Evolutionary conservation across 2,797 vertebrate genomes (phyloP).

Genomic region (Chelon auratus): DNA sequence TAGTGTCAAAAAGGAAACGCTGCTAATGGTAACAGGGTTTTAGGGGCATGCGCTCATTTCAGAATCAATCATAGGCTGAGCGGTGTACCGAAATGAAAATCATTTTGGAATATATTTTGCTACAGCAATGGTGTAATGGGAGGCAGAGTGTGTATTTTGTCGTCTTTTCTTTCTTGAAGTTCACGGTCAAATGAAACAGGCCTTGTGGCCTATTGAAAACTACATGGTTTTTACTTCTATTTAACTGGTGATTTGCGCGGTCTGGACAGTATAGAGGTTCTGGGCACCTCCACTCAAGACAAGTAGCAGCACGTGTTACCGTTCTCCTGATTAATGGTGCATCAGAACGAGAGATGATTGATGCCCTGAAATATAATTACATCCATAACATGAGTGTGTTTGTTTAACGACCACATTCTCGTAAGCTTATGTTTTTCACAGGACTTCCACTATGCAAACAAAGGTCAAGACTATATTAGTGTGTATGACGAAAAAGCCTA

Average conservation of each 20-base stretch:
- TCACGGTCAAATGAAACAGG: slow-evolving; percentile 67
- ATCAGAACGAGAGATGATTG: slow-evolving; percentile 78
- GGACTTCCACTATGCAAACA: not conserved
- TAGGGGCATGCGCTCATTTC: slow-evolving; percentile 65
- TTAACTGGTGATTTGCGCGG: slow-evolving; percentile 66
- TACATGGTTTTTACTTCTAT: slow-evolving; percentile 64
- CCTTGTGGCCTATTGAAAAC: slow-evolving; percentile 63
- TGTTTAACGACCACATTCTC: slow-evolving; percentile 60
- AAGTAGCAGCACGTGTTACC: slow-evolving; percentile 74
- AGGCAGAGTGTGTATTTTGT: slow-evolving; percentile 32
- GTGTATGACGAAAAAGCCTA: slow-evolving; percentile 32
- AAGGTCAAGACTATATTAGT: slow-evolving; percentile 23
- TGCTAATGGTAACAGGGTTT: slow-evolving; percentile 64
- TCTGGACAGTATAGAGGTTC: slow-evolving; percentile 57
- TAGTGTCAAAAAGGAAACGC: slow-evolving; percentile 74
- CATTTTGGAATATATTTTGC: slow-evolving; percentile 75
- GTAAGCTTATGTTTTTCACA: slow-evolving; percentile 58
- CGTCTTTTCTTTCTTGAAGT: slow-evolving; percentile 50
- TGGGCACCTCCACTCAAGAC: slow-evolving; percentile 61
- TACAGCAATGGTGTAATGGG: slow-evolving; percentile 54
- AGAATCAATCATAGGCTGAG: slow-evolving; percentile 74
- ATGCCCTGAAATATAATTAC: slow-evolving; percentile 74
- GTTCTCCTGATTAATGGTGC: slow-evolving; percentile 81
- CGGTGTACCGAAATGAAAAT: slow-evolving; percentile 71
- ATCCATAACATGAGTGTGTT: slow-evolving; percentile 71